Base-by-base conservation (phyloP, 2,888 invertebrate species). In the Caenorhabditis sp. region DNA sequence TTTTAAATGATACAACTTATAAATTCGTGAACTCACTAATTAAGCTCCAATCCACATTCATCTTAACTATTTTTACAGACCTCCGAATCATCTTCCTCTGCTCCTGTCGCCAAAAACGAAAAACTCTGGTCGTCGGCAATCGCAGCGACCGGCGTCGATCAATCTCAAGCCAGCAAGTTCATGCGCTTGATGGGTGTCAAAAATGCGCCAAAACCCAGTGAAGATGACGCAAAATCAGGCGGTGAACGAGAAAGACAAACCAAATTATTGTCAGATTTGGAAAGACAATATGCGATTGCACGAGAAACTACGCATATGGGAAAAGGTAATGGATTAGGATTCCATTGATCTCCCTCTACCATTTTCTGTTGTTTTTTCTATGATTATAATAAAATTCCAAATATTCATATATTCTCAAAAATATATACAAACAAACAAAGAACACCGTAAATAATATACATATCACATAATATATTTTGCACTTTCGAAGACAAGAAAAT, bases 71-170 rank as follows among this genome's bases (percentile, higher is more conserved):
- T 17, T 49, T 17, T 52, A 31, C 4, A 31, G 31, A 31, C 31
- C 4, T 31, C 31, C 10, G 31, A 31, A 31, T 31, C 70, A 5
- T 56, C 70, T 7, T 59, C 70, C 12, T 50, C 72, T 0, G 62
- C 57, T 25, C 1, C 66, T 4, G 59, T 52, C 1, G 56, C 52
- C 10, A 76, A 74, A 49, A 78, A 78, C 49, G 78, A 68, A 20
- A 72, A 70, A 38, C 43, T 75, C 49, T 82, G 81, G 81, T 75
- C 79, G 17, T 78, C 76, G 23, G 78, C 78, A 23, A 82, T 82
- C 49, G 75, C 80, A 31, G 81, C 81, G 0, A 67, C 77, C 21
- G 81, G 79, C 12, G 81, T 78, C 12, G 78, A 62, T 20, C 63
- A 68, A 1, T 60, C 67, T 12, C 76, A 82, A 60, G 75, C 75